These are phyloP conservation scores for Pomacea maculata DNA, from an alignment of 1,140 invertebrate species.

Conservation along the genomic window DNA sequence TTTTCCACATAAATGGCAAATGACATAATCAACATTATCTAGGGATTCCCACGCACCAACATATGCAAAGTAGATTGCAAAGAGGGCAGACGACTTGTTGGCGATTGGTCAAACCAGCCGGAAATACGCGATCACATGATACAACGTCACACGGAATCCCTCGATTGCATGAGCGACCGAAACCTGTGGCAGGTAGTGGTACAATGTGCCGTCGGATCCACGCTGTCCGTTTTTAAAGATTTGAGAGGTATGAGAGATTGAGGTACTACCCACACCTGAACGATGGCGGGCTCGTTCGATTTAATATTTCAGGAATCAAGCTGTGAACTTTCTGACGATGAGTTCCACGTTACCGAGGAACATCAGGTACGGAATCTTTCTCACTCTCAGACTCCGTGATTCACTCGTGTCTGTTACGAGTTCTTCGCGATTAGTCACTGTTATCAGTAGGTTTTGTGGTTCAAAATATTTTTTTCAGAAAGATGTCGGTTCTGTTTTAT, in stretches of 20 bases:
- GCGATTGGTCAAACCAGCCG: slow-evolving; percentile 9
- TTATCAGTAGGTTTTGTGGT: no score
- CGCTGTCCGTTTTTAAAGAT: slow-evolving; percentile 8
- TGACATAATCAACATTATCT: no score
- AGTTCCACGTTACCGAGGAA: slow-evolving; percentile 40
- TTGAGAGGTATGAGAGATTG: not conserved
- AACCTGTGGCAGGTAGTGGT: slow-evolving; percentile 19
- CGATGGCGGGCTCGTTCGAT: slow-evolving; percentile 75
- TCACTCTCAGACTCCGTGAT: no score
- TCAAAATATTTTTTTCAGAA: no score
- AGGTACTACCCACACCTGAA: slow-evolving; percentile 61
- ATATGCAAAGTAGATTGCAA: no score
- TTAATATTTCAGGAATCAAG: slow-evolving; percentile 84
- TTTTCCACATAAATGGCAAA: no score
- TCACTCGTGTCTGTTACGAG: no score
- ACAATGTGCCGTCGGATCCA: not conserved
- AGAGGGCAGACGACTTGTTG: no score
- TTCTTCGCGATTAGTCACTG: no score
- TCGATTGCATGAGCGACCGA: slow-evolving; percentile 24
- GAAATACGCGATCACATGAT: slow-evolving; percentile 5
- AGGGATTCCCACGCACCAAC: no score
- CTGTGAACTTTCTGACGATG: slow-evolving; percentile 76
- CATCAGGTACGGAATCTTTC: slow-evolving; percentile 13
- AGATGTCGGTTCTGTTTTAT: no score
- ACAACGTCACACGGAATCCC: slow-evolving; percentile 39